Percentiles rank a stretch among this genome's conserved stretches.
These are phyloP conservation scores for Synergus itoensis DNA, from an alignment of 2,888 invertebrate species.

Conservation along the genomic window DNA sequence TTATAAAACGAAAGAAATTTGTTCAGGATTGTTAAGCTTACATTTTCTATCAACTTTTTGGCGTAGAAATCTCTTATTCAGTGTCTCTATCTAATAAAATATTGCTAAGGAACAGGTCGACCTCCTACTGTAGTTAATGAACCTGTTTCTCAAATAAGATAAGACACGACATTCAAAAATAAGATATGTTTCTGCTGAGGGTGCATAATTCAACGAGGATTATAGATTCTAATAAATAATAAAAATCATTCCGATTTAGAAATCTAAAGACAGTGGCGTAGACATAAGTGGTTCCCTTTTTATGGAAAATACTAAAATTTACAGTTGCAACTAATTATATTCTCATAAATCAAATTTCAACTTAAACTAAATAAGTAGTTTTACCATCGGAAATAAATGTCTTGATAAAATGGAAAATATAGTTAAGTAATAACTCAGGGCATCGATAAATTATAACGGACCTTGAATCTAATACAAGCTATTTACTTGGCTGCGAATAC, in stretches of 20 bases:
- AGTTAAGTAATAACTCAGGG: not conserved
- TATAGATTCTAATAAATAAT: conserved; percentile 8
- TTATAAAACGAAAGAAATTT: too few relatives aligned
- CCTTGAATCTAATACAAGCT: conserved; percentile 71
- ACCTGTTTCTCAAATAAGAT: conserved; percentile 33
- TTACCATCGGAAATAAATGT: not conserved
- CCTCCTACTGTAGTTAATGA: conserved; percentile 20
- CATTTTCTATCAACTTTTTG: not conserved
- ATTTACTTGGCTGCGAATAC: conserved; percentile 58
- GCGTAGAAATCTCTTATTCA: not conserved
- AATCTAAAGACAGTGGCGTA: not conserved
- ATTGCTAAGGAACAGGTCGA: conserved; percentile 23
- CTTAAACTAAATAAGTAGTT: not conserved
- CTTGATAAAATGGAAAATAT: not conserved
- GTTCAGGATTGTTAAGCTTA: not conserved
- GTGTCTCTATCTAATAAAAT: not conserved
- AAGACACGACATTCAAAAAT: conserved; percentile 13
- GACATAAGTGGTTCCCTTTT: not conserved
- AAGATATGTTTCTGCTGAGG: not conserved
- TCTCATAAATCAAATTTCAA: not conserved
- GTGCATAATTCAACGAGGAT: conserved; percentile 1
- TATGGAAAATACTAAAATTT: not conserved
- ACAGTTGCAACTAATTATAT: not conserved
- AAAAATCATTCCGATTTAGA: not conserved
- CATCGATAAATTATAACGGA: conserved; percentile 18